These are phyloP conservation scores for Hystrix cristata DNA, from an alignment of 2,113 vertebrate species.

Conservation along the genomic window DNA sequence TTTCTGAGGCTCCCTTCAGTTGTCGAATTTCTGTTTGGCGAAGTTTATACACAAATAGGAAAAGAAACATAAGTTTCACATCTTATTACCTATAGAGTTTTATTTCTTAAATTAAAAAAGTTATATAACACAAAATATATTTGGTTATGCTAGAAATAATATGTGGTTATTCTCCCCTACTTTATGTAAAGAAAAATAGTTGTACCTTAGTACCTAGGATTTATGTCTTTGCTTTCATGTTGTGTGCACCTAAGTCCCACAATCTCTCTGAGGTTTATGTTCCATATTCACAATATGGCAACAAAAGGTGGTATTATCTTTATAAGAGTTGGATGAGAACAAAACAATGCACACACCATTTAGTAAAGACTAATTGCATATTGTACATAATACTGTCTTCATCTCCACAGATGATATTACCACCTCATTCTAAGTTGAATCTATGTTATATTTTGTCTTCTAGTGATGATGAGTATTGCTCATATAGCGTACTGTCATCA, in stretches of 20 bases:
- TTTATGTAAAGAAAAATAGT: background rate
- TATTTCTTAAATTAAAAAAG: background rate
- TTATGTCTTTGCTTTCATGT: background rate
- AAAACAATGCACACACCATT: background rate
- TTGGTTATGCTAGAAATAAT: background rate
- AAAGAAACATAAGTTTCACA: background rate
- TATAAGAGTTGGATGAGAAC: background rate
- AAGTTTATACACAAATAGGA: constrained; percentile 4
- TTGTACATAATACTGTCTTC: background rate
- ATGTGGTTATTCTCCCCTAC: background rate
- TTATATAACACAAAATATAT: background rate
- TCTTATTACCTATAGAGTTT: background rate
- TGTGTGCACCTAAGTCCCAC: background rate
- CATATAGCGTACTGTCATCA: background rate
- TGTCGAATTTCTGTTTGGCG: constrained; percentile 26
- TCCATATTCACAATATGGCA: background rate
- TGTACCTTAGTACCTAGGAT: background rate
- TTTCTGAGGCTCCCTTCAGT: constrained; percentile 40
- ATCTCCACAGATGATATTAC: background rate
- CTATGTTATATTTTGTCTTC: background rate
- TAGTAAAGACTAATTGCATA: constrained; percentile 21
- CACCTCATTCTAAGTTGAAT: background rate
- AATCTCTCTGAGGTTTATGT: background rate
- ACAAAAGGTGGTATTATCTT: background rate
- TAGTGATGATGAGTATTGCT: background rate